Conservation (phyloP, 2,888 invertebrate genomes). For the Pristionchus mayeri region DNA sequence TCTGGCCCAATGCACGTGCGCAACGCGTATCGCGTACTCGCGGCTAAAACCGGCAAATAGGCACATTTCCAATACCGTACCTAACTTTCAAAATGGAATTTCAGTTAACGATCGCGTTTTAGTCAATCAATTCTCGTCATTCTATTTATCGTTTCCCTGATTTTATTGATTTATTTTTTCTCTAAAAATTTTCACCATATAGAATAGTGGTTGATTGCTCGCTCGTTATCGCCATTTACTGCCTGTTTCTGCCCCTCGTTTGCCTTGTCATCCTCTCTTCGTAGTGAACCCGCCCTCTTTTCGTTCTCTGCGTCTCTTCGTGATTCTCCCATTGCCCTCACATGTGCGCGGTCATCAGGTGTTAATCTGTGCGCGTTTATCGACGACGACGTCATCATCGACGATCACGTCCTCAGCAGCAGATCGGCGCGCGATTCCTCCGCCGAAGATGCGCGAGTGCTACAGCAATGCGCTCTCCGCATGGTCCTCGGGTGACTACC, state of each 20-base stretch:
- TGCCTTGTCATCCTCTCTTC: not conserved
- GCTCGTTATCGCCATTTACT: not conserved
- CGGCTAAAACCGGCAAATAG: not conserved
- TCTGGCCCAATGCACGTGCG: conserved; percentile 39
- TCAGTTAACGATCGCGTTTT: too few species aligned
- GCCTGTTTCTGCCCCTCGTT: not conserved
- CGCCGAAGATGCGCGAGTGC: conserved; percentile 19
- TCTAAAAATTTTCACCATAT: too few species aligned
- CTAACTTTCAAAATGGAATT: too few species aligned
- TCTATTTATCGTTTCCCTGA: too few species aligned
- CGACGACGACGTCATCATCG: not conserved
- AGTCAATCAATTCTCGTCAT: too few species aligned
- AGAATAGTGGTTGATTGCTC: not conserved
- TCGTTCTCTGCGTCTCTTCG: conserved; percentile 16
- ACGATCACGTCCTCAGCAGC: not conserved
- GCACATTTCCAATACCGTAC: too few species aligned
- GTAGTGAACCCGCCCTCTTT: conserved; percentile 1
- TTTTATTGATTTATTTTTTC: too few species aligned
- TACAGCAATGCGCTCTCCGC: conserved; percentile 15
- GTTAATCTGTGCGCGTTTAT: not conserved
- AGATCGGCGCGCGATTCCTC: not conserved
- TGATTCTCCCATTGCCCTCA: not conserved
- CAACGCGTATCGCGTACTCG: conserved; percentile 1
- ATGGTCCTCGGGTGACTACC: not conserved
- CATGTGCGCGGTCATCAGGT: too few species aligned